Conservation (phyloP, 2,113 vertebrate species). For the Etheostoma spectabile region DNA sequence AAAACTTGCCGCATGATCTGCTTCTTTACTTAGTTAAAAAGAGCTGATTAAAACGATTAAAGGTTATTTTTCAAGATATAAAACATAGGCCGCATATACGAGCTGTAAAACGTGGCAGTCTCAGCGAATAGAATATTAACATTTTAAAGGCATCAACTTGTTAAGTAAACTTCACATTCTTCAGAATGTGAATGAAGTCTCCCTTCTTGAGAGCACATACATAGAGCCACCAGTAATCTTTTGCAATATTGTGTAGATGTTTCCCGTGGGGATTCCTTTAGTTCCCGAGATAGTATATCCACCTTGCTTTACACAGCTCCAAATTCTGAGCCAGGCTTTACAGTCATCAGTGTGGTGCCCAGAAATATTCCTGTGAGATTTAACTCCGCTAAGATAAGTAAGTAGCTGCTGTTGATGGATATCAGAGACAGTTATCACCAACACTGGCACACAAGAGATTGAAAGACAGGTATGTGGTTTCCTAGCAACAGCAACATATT, state of each 20-base stretch:
- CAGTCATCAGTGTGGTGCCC: constrained; percentile 8
- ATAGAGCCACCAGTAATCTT: background rate
- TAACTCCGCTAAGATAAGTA: constrained; percentile 36
- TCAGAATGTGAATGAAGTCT: background rate
- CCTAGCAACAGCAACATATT: constrained; percentile 26
- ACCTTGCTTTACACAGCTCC: constrained; percentile 23
- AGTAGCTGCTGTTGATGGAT: constrained; percentile 36
- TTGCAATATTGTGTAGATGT: background rate
- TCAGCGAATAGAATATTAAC: background rate
- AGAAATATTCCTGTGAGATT: constrained; percentile 43
- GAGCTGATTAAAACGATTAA: background rate
- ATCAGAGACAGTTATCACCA: constrained; percentile 29
- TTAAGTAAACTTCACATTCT: background rate
- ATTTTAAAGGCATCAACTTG: background rate
- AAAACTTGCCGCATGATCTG: too few relatives aligned
- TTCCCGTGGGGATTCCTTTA: constrained; percentile 7
- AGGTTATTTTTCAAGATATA: background rate
- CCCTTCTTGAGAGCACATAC: background rate
- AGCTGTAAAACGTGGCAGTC: background rate
- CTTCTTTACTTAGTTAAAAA: background rate
- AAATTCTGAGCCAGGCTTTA: background rate
- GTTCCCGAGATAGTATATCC: background rate
- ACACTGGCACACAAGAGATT: constrained; percentile 4
- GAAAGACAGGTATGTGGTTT: constrained; percentile 15
- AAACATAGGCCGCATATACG: background rate